Evolutionary conservation across 2,113 vertebrate species (phyloP).

Genomic region (Spizaetus ornatus): DNA sequence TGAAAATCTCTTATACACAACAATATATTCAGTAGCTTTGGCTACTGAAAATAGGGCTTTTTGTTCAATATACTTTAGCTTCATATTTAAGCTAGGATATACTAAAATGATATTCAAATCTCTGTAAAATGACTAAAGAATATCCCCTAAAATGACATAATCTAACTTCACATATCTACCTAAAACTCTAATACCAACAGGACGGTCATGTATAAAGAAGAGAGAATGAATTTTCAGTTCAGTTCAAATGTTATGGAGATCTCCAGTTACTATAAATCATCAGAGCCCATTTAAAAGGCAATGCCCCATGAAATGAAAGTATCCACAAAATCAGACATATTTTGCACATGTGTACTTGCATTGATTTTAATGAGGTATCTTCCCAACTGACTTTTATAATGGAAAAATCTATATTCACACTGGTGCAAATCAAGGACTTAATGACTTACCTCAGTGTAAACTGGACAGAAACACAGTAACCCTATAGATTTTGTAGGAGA

Average conservation of each 20-base stretch:
- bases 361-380: not conserved
- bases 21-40: not conserved
- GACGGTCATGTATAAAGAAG: not conserved
- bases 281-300: not conserved
- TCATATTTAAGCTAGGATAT: not conserved
- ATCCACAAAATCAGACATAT: not conserved
- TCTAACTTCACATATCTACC: not conserved
- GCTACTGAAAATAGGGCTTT: not conserved
- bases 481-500: not conserved
- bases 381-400: not conserved
- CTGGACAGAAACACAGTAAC: not conserved
- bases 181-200: not conserved
- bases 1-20: not conserved
- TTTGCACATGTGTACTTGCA: not conserved
- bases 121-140: not conserved
- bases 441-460: not conserved
- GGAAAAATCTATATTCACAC: not conserved
- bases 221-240: conserved; percentile 6
- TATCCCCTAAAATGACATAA: not conserved
- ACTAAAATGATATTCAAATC: not conserved
- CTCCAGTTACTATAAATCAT: not conserved
- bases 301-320: not conserved
- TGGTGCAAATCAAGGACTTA: not conserved
- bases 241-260: not conserved
- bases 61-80: not conserved